Evolutionary conservation across 2,888 invertebrate genomes (phyloP).

Genomic region (Celastrina argiolus): DNA sequence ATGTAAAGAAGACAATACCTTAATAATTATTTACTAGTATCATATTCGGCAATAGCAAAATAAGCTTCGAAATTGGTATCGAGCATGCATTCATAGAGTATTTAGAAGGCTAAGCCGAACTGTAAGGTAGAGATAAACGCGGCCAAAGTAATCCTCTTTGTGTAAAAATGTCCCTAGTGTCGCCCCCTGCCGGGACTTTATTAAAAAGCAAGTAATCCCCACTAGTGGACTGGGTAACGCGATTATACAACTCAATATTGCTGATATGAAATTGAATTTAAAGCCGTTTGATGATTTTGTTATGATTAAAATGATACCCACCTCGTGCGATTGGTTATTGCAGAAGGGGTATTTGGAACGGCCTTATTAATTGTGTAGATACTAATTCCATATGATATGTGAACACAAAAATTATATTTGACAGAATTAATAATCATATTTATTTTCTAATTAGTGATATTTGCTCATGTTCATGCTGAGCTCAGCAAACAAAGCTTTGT

Average conservation of each 20-base stretch:
- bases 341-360: too few relatives aligned
- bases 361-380: too few relatives aligned
- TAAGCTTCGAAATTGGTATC: conserved; percentile 17
- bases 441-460: too few relatives aligned
- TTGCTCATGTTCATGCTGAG: too few relatives aligned
- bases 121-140: conserved; percentile 77
- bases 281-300: conserved; percentile 17
- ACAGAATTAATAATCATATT: too few relatives aligned
- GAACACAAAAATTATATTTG: too few relatives aligned
- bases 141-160: conserved; percentile 75
- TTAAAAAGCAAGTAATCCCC: conserved; percentile 76
- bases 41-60: conserved; percentile 9
- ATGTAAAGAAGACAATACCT: too few relatives aligned
- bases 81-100: conserved; percentile 57
- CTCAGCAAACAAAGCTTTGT: too few relatives aligned
- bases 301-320: conserved; percentile 2
- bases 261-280: conserved; percentile 72
- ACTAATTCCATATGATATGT: too few relatives aligned
- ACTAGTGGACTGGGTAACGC: conserved; percentile 75
- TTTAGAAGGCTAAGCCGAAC: conserved; percentile 70
- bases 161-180: conserved; percentile 73
- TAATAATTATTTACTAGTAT: not conserved
- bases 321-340: not conserved
- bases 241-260: conserved; percentile 73
- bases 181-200: conserved; percentile 69